Base-by-base conservation (phyloP, 2,797 vertebrate genomes). In the Anolis apletophallus region DNA sequence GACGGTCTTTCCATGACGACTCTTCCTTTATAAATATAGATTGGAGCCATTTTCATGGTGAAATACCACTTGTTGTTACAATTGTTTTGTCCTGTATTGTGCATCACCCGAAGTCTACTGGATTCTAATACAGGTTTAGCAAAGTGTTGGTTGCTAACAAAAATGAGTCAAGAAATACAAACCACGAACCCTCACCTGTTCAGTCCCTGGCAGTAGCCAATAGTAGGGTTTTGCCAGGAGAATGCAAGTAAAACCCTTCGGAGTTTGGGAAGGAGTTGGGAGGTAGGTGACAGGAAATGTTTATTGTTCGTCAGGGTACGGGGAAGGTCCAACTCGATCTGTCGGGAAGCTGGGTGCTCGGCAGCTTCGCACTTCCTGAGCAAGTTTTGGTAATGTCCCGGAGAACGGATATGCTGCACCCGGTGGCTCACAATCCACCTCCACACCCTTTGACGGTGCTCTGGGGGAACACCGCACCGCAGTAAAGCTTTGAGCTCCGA, bases 261-360 rank as follows among this genome's bases (percentile, higher is more conserved):
- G 12, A 99, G 98, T 95, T 97, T 97, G 91, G 97, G 97, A 1
- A 98, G 96, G 92, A 97, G 90, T 34, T 95, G 96, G 90, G 97
- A 98, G 8, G 97, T 96, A 0, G 98, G 98, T 0, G 97, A 98
- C 61, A 94, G 97, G 92, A 99, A 99, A 94, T 96, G 93, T 87
- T 97, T 97, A 94, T 99, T 99, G 95, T 95, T 97, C 68, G 97
- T 98, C 84, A 99, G 97, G 0, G 99, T 99, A 40, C 98, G 97
- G 88, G 98, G 97, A 54, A 99, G 97, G 96, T 99, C 98, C 7
- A 99, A 96, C 83, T 99, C 98, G 16, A 99, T 99, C 96, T 99
- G 99, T n/a, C 97, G 96, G 92, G 96, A 97, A 2, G 97, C 98
- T 0, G 97, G 96, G 71, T 98, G 97, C 74, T 97, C 94, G 0